phyloP scores from a whole-genome alignment of 64 coral and sea anemone species.

The Hydrozoanthus tunicans region DNA sequence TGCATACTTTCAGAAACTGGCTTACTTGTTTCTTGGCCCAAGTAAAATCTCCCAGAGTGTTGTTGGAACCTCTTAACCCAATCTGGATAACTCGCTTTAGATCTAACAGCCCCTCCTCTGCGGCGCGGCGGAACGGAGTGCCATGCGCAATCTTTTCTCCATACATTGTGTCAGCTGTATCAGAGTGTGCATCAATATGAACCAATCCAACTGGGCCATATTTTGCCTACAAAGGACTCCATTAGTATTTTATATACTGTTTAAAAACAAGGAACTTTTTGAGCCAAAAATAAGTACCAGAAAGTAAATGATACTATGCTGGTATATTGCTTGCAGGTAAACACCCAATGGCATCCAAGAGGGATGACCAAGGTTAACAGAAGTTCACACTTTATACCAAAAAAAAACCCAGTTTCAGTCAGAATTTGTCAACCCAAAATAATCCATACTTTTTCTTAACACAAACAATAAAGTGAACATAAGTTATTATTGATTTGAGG shows the following conservation, averaged over 20 bases:
- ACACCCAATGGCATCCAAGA: too few species aligned
- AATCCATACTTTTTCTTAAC: too few species aligned
- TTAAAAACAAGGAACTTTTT: too few species aligned
- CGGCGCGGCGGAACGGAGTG: slow-evolving; percentile 76
- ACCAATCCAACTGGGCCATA: slow-evolving; percentile 69
- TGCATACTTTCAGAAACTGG: neutral
- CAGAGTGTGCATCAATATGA: slow-evolving; percentile 77
- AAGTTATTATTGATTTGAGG: too few species aligned
- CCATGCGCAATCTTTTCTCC: slow-evolving; percentile 68
- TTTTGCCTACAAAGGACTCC: slow-evolving; percentile 51
- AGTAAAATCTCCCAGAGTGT: slow-evolving; percentile 45
- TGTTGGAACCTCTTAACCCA: slow-evolving; percentile 57
- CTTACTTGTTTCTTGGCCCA: slow-evolving; percentile 56
- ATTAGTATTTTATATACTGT: neutral
- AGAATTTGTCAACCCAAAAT: too few species aligned
- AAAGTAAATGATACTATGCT: too few species aligned
- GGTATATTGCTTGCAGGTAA: too few species aligned
- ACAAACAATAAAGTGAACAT: too few species aligned
- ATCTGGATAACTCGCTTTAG: slow-evolving; percentile 72
- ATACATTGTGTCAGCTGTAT: slow-evolving; percentile 52
- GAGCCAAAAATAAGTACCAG: too few species aligned
- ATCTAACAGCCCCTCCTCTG: slow-evolving; percentile 75
- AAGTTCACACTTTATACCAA: too few species aligned
- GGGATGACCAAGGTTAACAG: too few species aligned
- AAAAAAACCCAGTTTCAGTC: too few species aligned